Percentiles rank a stretch among this genome's conserved stretches.
Conservation (phyloP, 2,888 invertebrate species). For the Auanema freiburgensis region DNA sequence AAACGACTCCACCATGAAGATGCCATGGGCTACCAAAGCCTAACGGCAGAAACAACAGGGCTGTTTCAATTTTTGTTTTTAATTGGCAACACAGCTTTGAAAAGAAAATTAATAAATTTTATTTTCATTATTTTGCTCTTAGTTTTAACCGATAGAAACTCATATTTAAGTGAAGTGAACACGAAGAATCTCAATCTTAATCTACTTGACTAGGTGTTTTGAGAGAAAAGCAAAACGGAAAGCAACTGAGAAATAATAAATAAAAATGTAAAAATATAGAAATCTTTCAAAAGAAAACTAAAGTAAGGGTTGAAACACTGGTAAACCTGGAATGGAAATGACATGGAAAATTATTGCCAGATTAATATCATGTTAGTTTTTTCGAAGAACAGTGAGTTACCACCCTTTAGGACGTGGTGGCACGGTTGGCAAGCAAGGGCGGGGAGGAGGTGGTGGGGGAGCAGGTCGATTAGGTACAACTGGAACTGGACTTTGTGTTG, state of each 20-base stretch:
- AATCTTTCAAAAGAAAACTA: background rate
- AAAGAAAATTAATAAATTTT: conserved; percentile 11
- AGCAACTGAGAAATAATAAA: background rate
- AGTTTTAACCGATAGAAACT: no score
- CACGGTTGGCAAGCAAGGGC: conserved; percentile 32
- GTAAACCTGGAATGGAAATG: no score
- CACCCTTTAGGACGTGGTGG: conserved; percentile 34
- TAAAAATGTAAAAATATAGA: background rate
- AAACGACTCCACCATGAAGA: conserved; percentile 1
- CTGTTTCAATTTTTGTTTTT: no score
- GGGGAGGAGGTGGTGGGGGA: conserved; percentile 45
- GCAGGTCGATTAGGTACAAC: conserved; percentile 30
- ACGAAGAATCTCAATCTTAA: background rate
- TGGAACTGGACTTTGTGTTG: conserved; percentile 17
- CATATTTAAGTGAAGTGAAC: no score
- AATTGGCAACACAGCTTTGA: no score
- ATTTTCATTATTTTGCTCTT: conserved; percentile 7
- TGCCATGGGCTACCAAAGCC: conserved; percentile 17
- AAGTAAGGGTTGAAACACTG: no score
- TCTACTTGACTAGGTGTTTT: background rate
- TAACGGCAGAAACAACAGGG: no score
- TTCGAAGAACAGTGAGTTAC: conserved; percentile 2
- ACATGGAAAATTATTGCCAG: no score
- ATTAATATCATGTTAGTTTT: no score
- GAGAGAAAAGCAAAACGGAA: conserved; percentile 4